phyloP scores from a whole-genome alignment of 2,888 invertebrate genomes.

The Conomelus anceps region DNA sequence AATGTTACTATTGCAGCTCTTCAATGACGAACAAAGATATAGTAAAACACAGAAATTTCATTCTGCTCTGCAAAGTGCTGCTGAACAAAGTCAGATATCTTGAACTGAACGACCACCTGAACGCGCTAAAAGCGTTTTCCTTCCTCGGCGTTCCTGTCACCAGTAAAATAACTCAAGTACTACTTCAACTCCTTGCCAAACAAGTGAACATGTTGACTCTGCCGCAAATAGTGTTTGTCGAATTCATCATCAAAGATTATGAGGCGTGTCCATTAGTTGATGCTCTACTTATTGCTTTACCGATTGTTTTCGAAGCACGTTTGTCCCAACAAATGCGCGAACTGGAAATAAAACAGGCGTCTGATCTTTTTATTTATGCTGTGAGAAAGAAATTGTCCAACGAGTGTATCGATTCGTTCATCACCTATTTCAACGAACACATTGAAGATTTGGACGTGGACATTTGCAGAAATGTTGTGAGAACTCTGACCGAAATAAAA shows the following conservation, averaged over 20 bases:
- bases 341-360: slow-evolving; percentile 47
- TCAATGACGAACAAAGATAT: slow-evolving; percentile 43
- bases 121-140: slow-evolving; percentile 52
- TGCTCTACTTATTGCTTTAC: slow-evolving; percentile 57
- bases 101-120: slow-evolving; percentile 49
- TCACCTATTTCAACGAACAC: slow-evolving; percentile 45
- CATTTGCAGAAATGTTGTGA: slow-evolving; percentile 49
- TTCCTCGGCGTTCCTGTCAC: slow-evolving; percentile 53
- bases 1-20: slow-evolving; percentile 39
- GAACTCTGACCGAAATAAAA: slow-evolving; percentile 50
- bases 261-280: slow-evolving; percentile 52
- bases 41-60: slow-evolving; percentile 50
- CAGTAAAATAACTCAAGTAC: slow-evolving; percentile 53
- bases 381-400: slow-evolving; percentile 48
- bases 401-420: slow-evolving; percentile 48
- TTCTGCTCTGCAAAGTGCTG: slow-evolving; percentile 51
- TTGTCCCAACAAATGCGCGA: slow-evolving; percentile 52
- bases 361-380: slow-evolving; percentile 51
- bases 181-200: slow-evolving; percentile 56
- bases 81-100: slow-evolving; percentile 49
- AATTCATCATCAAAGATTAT: slow-evolving; percentile 51
- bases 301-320: slow-evolving; percentile 59
- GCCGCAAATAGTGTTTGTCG: slow-evolving; percentile 55
- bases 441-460: slow-evolving; percentile 41
- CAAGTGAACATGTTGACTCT: slow-evolving; percentile 55